Conservation (phyloP, 1,140 invertebrate species). For the Bombus pascuorum region DNA sequence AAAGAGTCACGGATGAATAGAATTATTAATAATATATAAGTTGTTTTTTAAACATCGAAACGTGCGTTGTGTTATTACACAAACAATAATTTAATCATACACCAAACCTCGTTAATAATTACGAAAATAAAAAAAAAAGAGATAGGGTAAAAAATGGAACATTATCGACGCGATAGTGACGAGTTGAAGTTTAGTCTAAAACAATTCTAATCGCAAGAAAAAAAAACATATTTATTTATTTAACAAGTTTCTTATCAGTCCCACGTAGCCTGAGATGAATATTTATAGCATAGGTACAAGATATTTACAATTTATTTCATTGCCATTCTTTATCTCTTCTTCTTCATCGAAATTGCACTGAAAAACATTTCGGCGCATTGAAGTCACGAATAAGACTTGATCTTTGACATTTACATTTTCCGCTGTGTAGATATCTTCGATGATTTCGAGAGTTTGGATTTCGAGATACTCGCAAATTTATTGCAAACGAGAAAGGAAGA, state of each 20-base stretch:
- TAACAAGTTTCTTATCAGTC: constrained; percentile 18
- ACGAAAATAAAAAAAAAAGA: background rate
- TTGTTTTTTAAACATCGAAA: background rate
- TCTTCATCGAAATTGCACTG: background rate
- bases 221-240: constrained; percentile 31
- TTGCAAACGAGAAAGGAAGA: background rate
- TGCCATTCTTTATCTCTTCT: background rate
- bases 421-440: constrained; percentile 1
- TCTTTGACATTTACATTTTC: background rate
- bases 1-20: background rate
- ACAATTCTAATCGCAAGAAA: background rate
- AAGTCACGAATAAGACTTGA: background rate
- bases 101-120: background rate
- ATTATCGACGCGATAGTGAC: background rate
- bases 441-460: background rate
- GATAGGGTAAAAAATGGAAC: too few relatives aligned
- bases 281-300: too few relatives aligned
- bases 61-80: background rate
- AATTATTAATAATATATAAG: constrained; percentile 1
- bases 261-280: background rate
- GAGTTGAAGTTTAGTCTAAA: background rate
- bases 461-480: background rate
- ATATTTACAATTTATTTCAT: background rate
- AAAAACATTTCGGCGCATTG: background rate
- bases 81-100: background rate